Evolutionary conservation across 2,113 vertebrate genomes (phyloP).

Genomic region (Brachypteracias leptosomus): DNA sequence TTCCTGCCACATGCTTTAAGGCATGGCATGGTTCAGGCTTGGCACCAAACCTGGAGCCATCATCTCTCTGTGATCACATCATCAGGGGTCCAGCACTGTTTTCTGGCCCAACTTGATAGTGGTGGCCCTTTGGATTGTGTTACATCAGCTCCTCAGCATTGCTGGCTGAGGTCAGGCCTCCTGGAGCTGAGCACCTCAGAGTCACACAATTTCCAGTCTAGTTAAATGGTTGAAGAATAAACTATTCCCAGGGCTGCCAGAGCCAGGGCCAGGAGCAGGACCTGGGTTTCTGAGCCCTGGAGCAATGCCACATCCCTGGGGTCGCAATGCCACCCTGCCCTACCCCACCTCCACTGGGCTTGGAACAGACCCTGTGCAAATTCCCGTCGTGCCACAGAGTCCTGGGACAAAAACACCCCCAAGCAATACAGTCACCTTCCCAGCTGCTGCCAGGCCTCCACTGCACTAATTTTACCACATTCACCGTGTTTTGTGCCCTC

Average conservation of each 20-base stretch:
- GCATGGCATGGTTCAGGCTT: neutral
- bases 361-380: neutral
- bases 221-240: neutral
- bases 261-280: neutral
- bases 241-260: neutral
- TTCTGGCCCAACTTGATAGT: fast-evolving
- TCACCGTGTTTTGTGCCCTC: neutral
- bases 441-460: neutral
- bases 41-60: neutral
- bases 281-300: neutral
- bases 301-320: fast-evolving
- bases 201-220: neutral
- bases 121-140: neutral
- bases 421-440: neutral
- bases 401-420: neutral
- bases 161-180: neutral
- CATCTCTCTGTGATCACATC: neutral
- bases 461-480: neutral
- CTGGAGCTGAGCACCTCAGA: neutral
- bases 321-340: fast-evolving
- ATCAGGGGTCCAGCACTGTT: fast-evolving
- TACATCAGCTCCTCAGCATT: neutral
- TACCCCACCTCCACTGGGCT: neutral
- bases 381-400: neutral
- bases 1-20: fast-evolving